Evolutionary conservation across 2,113 vertebrate genomes (phyloP), one percentile per base, ranked within the genome.

Genomic region (Ranitomeya imitator): DNA sequence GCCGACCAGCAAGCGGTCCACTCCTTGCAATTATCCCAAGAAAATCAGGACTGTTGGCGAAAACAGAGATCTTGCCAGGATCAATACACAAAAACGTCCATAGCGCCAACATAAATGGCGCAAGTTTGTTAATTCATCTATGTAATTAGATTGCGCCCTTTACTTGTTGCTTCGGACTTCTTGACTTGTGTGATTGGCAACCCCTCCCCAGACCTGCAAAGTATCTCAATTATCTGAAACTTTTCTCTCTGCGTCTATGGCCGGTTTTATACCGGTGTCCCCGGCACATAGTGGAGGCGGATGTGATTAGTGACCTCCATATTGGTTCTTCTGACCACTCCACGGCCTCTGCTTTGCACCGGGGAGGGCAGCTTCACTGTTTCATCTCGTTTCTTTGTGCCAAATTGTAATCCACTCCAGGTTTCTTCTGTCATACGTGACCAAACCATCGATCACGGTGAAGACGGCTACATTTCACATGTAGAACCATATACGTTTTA

Each of bases 341-440:
- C 11, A 18, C 55, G 11, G 54, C 15, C 23, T 81, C 23, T 12
- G 2, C 23, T 80, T 7, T 16, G 18, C 18, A 12, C 5, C 2
- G 65, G n/a, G 65, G 19, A 81, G 79, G 63, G 45, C 8, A 12
- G 13, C 51, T 54, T 83, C 52, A 26, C 19, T 11, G 13, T 55
- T 69, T 26, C 82, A 84, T 71, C 82, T 84, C 45, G 55, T 54
- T 84, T 71, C 51, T 84, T 23, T 84, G 82, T 84, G 82, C 82
- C 82, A 84, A 84, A 69, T 84, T 71, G 7, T 54, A 67, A 15
- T 65, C 7, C 45, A 52, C 54, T 19, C 15, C 55, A 15, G 37
- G 60, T 13, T 61, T 81, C 31, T 6, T 11, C 79, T 81, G 16
- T 19, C 12, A 45, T 1, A 26, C 12, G 78, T 79, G 78, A 79